Evolutionary conservation across 2,113 vertebrate genomes (phyloP).

Genomic region (Donacobius atricapilla): DNA sequence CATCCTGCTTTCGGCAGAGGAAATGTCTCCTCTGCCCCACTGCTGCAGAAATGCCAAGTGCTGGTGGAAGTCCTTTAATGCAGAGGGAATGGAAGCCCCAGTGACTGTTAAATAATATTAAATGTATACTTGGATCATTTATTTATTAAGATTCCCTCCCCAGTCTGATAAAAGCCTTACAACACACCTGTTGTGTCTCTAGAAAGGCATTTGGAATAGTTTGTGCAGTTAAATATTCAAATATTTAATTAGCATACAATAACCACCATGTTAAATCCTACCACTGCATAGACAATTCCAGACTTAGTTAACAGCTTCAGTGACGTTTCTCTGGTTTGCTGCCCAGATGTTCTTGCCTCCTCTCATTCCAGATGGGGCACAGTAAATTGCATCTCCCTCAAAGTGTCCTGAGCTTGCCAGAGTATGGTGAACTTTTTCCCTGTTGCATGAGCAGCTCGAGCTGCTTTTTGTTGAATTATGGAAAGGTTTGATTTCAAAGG

Average conservation of each 20-base stretch:
- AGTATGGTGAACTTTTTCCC: not conserved
- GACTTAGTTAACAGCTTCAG: slow-evolving; percentile 1
- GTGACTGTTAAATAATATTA: slow-evolving; percentile 19
- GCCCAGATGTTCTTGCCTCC: not conserved
- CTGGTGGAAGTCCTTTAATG: slow-evolving; percentile 25
- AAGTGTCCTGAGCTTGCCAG: not conserved
- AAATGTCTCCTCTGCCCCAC: not conserved
- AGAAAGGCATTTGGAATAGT: slow-evolving; percentile 63
- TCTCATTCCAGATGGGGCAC: not conserved
- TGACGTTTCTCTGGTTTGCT: not conserved
- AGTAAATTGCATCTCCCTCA: not conserved
- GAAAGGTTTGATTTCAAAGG: not conserved
- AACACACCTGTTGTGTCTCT: slow-evolving; percentile 24
- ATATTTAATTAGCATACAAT: slow-evolving; percentile 69
- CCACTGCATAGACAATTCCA: slow-evolving; percentile 29
- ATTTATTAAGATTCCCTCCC: slow-evolving; percentile 57
- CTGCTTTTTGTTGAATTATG: not conserved
- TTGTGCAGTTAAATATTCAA: slow-evolving; percentile 71
- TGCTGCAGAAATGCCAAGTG: not conserved
- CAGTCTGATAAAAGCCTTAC: slow-evolving; percentile 10
- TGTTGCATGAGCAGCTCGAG: not conserved
- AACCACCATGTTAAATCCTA: slow-evolving; percentile 56
- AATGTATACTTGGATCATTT: slow-evolving; percentile 60
- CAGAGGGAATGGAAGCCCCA: not conserved
- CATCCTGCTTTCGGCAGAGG: not conserved